Base-by-base conservation (phyloP, 2,888 invertebrate genomes). In the Strigamia transsilvanica region DNA sequence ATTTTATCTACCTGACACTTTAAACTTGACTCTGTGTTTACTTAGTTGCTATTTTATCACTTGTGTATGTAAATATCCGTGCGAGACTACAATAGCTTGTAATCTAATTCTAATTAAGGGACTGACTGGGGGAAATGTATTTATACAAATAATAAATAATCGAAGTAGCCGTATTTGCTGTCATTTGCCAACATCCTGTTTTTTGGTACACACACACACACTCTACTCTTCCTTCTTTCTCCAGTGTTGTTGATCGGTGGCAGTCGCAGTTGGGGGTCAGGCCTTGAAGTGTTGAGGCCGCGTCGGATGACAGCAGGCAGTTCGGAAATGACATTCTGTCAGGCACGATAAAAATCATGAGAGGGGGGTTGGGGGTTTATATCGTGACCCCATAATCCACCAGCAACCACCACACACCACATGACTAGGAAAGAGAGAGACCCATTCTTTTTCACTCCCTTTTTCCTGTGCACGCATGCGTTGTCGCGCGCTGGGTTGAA, bases 311-410 rank as follows among this genome's bases (percentile, higher is more conserved):
- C 61, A 66, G 61, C 61, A 66, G 61, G 61, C 61, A 66, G 61
- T 66, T 66, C 61, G 61, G 61, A 66, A 66, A 66, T 66, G 61
- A 66, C 61, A 66, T 66, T 66, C 61, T 66, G 61, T 66, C 61
- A 66, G 61, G 61, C 61, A 66, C 61, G 61, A 66, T 66, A 66
- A 66, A 66, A 66, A 66, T 66, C 61, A 66, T 66, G 61, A 66
- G 61, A 66, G 61, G 21, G 18, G 61, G 61, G 61, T 12, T 23
- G 61, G 61, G 61, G 61, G 21, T 23, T 23, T 66, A 15, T 21
- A 23, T 66, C 61, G 61, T 66, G 61, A 66, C 61, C 61, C 61
- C 61, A 66, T 66, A 66, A 66, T 66, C 61, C 61, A 66, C 61
- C 61, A 66, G 61, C 12, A 66, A 66, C 61, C 61, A 21, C 61